These are phyloP conservation scores for Crenuchus spilurus DNA, from an alignment of 2,797 vertebrate species.

Conservation along the genomic window DNA sequence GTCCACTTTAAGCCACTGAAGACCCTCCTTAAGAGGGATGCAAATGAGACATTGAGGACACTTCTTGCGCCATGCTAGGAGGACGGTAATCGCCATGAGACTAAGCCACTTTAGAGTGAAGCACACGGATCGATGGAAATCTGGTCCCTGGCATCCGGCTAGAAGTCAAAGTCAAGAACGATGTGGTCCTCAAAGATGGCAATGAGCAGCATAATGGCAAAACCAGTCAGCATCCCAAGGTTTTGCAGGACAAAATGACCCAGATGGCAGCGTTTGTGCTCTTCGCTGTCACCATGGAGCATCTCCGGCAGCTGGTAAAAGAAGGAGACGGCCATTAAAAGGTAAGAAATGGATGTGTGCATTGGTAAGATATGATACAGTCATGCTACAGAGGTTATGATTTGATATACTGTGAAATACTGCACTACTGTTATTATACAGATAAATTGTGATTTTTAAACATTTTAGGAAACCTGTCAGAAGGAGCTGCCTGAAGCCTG, in stretches of 20 bases:
- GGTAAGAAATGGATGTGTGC: too few relatives aligned
- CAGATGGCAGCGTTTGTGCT: conserved; percentile 90
- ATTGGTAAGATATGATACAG: too few relatives aligned
- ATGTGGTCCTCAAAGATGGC: conserved; percentile 97
- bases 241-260: conserved; percentile 97
- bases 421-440: too few relatives aligned
- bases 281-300: conserved; percentile 95
- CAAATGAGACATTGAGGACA: conserved; percentile 39
- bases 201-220: conserved; percentile 96
- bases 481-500: too few relatives aligned
- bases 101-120: conserved; percentile 65
- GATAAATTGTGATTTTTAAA: too few relatives aligned
- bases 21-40: conserved; percentile 58
- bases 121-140: conserved; percentile 42
- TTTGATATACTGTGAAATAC: too few relatives aligned
- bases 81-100: conserved; percentile 51
- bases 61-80: conserved; percentile 66
- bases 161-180: conserved; percentile 90
- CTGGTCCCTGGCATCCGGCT: conserved; percentile 54
- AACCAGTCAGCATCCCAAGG: conserved; percentile 91
- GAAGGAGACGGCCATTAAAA: not conserved
- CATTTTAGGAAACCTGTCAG: too few relatives aligned
- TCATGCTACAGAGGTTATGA: too few relatives aligned
- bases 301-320: conserved; percentile 91
- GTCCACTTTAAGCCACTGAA: conserved; percentile 57